Conservation (phyloP, 2,113 vertebrate species). For the Puntigrus tetrazona region DNA sequence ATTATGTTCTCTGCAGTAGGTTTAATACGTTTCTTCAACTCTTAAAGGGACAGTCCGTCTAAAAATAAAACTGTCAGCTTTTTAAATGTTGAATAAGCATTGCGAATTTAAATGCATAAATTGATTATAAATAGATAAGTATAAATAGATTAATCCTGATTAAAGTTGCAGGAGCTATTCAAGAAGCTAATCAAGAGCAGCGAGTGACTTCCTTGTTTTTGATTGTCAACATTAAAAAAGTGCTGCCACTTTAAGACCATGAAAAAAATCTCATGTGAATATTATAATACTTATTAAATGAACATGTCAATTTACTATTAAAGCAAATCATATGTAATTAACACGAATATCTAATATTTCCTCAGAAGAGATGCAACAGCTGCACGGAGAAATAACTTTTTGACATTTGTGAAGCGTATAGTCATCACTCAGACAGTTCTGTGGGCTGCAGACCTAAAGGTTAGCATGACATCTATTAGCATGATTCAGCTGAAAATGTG, state of each 20-base stretch:
- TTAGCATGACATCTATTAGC: background rate
- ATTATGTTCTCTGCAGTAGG: background rate
- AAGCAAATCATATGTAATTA: background rate
- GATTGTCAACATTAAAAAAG: too few relatives aligned
- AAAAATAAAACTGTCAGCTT: background rate
- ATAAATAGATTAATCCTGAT: too few relatives aligned
- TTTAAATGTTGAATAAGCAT: too few relatives aligned
- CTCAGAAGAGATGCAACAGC: background rate
- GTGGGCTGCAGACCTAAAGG: slow-evolving; percentile 3
- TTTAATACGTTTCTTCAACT: background rate
- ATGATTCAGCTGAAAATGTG: slow-evolving; percentile 2
- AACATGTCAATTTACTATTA: background rate
- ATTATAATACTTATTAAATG: too few relatives aligned
- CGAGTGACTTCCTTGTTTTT: too few relatives aligned
- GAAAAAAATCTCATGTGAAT: too few relatives aligned
- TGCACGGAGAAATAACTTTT: background rate
- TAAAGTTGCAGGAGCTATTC: too few relatives aligned
- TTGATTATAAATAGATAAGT: too few relatives aligned
- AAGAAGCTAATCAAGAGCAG: too few relatives aligned
- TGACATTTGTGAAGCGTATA: background rate
- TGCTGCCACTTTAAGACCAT: too few relatives aligned
- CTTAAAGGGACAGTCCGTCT: background rate
- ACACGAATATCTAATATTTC: background rate
- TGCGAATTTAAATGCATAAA: too few relatives aligned
- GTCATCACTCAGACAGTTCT: background rate